phyloP scores from a whole-genome alignment of 2,113 vertebrate genomes.

The Microcebus murinus region DNA sequence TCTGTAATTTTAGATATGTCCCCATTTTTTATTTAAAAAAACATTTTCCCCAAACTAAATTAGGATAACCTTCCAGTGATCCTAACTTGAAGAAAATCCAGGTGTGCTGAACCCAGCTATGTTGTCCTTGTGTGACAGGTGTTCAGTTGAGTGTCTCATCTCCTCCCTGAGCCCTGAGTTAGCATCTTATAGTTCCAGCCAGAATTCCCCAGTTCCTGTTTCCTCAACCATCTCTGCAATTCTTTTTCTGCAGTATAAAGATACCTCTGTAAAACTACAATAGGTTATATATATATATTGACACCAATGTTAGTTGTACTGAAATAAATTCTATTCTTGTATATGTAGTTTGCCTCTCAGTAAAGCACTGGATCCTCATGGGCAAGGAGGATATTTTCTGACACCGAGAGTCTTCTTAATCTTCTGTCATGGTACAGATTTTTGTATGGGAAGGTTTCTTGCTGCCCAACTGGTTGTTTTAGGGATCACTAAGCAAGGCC shows the following conservation, averaged over 20 bases:
- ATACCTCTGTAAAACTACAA: not conserved
- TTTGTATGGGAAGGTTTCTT: not conserved
- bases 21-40: not conserved
- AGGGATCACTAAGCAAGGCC: not conserved
- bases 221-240: not conserved
- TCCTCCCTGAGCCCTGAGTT: not conserved
- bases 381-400: not conserved
- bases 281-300: not conserved
- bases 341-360: not conserved
- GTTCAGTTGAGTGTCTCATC: not conserved
- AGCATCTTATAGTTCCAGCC: not conserved
- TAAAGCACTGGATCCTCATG: not conserved
- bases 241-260: not conserved
- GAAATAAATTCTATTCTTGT: not conserved
- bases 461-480: not conserved
- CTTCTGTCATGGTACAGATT: not conserved
- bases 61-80: not conserved
- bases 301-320: not conserved
- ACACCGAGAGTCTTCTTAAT: not conserved
- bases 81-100: not conserved
- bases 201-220: accelerated
- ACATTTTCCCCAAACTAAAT: not conserved
- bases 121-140: too few relatives aligned
- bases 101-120: not conserved
- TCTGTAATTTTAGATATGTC: not conserved